phyloP scores from a whole-genome alignment of 2,113 vertebrate genomes.

The Solea senegalensis region DNA sequence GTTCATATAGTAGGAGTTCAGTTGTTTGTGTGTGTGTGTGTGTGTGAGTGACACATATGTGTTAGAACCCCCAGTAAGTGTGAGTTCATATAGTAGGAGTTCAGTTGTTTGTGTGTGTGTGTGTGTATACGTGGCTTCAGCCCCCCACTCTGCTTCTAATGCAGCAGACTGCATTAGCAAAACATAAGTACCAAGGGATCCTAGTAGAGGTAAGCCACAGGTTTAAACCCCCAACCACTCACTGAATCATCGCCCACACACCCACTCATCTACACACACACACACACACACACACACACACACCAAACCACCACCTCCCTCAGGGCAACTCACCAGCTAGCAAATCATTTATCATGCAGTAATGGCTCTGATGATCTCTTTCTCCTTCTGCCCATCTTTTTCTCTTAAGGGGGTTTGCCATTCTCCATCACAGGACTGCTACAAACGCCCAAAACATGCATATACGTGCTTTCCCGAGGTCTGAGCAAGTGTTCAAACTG shows the following conservation, averaged over 20 bases:
- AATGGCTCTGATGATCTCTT: constrained; percentile 76
- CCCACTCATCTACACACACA: constrained; percentile 9
- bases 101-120: background rate
- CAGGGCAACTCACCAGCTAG: constrained; percentile 62
- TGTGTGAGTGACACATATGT: constrained; percentile 1
- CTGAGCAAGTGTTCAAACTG: constrained; percentile 10
- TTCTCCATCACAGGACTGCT: constrained; percentile 63
- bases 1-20: constrained; percentile 4
- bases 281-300: background rate
- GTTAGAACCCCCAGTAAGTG: constrained; percentile 8
- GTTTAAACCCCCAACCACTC: constrained; percentile 30
- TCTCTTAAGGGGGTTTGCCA: constrained; percentile 70
- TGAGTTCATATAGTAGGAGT: background rate
- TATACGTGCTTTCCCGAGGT: background rate
- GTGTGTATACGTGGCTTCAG: constrained; percentile 6
- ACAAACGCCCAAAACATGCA: constrained; percentile 8
- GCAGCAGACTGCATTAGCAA: constrained; percentile 65
- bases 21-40: background rate
- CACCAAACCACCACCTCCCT: constrained; percentile 48
- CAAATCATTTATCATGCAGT: constrained; percentile 76
- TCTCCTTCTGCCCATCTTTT: constrained; percentile 50
- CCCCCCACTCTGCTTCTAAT: constrained; percentile 29
- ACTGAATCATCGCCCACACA: background rate
- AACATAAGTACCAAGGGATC: constrained; percentile 50
- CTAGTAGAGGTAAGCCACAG: constrained; percentile 56